Evolutionary conservation across 1,140 invertebrate genomes (phyloP).

Genomic region (Tetranychus cinnabarinus): DNA sequence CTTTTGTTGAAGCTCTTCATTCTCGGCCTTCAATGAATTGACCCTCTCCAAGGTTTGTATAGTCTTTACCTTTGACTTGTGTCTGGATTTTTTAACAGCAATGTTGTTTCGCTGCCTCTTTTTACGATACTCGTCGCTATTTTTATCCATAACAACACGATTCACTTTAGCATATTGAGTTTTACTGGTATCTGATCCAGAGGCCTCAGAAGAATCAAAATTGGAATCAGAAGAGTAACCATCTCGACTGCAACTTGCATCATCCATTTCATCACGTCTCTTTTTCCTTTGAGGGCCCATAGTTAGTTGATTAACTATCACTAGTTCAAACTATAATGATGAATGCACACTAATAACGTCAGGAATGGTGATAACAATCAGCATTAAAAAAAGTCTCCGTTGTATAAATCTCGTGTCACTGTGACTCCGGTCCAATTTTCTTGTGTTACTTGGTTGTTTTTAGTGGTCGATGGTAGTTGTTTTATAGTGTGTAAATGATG

Average conservation of each 20-base stretch:
- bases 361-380: too few relatives aligned
- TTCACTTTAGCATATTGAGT: not conserved
- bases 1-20: conserved; percentile 71
- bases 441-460: not conserved
- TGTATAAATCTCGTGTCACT: not conserved
- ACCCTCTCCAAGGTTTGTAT: conserved; percentile 81
- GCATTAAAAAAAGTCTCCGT: too few relatives aligned
- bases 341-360: not conserved
- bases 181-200: not conserved
- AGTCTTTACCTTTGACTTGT: conserved; percentile 83
- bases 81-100: conserved; percentile 79
- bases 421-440: not conserved
- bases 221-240: not conserved
- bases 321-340: not conserved
- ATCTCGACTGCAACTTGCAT: not conserved
- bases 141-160: conserved; percentile 40
- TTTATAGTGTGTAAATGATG: not conserved
- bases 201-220: not conserved
- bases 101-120: conserved; percentile 85
- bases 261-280: not conserved
- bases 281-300: not conserved
- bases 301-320: not conserved
- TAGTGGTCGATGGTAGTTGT: not conserved
- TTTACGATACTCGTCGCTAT: conserved; percentile 72
- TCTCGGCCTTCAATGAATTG: conserved; percentile 66